Evolutionary conservation across 2,797 vertebrate species (phyloP), one percentile per base, ranked within the genome.

Genomic region (Lycodopsis pacificus): DNA sequence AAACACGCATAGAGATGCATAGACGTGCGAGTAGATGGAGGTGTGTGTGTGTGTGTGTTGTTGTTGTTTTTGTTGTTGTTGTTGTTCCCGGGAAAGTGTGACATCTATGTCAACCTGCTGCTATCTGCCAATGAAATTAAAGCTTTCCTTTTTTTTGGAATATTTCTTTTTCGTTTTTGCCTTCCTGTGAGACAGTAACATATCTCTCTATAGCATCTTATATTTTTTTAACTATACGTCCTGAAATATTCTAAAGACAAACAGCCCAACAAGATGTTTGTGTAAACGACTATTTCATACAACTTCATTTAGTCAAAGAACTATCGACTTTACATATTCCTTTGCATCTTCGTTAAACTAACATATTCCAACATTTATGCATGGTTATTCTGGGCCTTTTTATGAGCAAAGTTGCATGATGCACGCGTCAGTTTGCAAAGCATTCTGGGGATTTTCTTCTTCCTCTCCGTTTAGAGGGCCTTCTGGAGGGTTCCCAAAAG

Each of bases 41-140:
- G n/a, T 66, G 40, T 82, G 51, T 25, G 46, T 73, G 73, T 72
- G 46, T 20, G 19, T 48, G 46, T 20, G 46, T 48, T 20, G 44
- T 48, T 7, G 40, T 42, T 14, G 10, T 54, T 54, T n/a, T n/a
- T n/a, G n/a, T n/a, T 46, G 44, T 46, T 42, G 40, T 42, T 42
- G 40, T 42, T 14, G 10, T 54, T 54, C 13, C 57, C 1, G 1
- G 59, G 54, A 56, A 49, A 19, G 22, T 22, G 70, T 61, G 56
- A 80, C 53, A 65, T 82, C 22, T 76, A 1, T 70, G 64, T 86
- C 64, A 49, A n/a, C 54, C 22, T n/a, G 10, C 32, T 58, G 58
- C 36, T 11, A 4, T 40, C 7, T 17, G 19, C 13, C 5, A 27
- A 25, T 49, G 13, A 73, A 65, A 70, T 53, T 1, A 62, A 62